Evolutionary conservation across 2,797 vertebrate species (phyloP), one percentile per base, ranked within the genome.

Genomic region (Poeciliopsis infans): DNA sequence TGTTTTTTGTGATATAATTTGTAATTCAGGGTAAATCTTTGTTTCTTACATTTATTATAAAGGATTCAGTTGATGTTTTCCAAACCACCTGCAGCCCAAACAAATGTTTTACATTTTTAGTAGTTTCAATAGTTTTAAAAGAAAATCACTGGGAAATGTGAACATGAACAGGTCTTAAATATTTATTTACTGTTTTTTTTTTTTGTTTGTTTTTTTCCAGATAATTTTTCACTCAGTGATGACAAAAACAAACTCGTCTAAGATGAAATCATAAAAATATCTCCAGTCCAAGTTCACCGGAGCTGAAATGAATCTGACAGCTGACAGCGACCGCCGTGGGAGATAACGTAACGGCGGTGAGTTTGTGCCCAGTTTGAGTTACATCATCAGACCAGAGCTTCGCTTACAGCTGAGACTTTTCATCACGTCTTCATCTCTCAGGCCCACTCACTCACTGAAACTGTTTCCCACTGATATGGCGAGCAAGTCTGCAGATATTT

Each of bases 351-450:
- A 47, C 39, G 1, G 47, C 2, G 18, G 20, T 61, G 76, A 20
- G 45, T 69, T 53, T 46, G 31, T 59, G 77, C 15, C 25, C 8
- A 66, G 81, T 75, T 86, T 45, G 1, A 66, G 72, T 91, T 86
- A 80, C 86, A 87, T 85, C 88, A 86, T 87, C 79, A 55, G 66
- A 28, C 28, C 15, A 23, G 3, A 5, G 71, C 68, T 79, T 83
- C 69, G 31, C 23, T 88, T 82, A 78, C 85, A 81, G 85, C 79
- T 7, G 78, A 82, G 74, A 36, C 78, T 77, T 91, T 89, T 90
- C 83, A 88, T 90, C 86, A 79, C 47, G 1, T 18, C 81, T 16
- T 77, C 31, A 72, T 12, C 23, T 76, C 53, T 72, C 41, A 49
- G 70, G 75, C 55, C 16, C 59, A 13, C 23, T 55, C 81, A 72